phyloP scores from a whole-genome alignment of 2,797 vertebrate species.

The Cyclopterus lumpus region DNA sequence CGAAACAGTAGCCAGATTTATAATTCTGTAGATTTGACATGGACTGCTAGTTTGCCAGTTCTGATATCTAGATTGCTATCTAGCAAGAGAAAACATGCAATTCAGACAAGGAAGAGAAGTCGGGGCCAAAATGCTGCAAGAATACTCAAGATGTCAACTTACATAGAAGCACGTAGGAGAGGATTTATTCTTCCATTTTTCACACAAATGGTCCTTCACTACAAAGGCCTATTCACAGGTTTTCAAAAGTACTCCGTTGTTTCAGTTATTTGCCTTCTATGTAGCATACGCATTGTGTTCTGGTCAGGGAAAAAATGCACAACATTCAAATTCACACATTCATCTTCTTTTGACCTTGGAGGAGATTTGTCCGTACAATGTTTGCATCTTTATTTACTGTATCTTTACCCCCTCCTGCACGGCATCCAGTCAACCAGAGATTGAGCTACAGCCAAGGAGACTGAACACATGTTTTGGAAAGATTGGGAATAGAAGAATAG shows the following conservation, averaged over 20 bases:
- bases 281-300: no score
- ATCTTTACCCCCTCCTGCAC: neutral
- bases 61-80: neutral
- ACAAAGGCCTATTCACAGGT: neutral
- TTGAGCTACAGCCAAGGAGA: neutral
- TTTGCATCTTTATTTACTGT: neutral
- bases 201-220: conserved; percentile 2
- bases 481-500: neutral
- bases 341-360: neutral
- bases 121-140: neutral
- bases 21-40: neutral
- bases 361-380: neutral
- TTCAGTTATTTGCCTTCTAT: neutral
- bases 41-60: neutral
- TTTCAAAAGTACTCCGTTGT: neutral
- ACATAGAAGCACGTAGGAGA: neutral
- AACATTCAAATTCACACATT: neutral
- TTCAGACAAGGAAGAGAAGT: neutral
- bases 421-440: neutral
- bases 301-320: neutral
- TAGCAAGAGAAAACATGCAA: neutral
- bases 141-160: neutral
- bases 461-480: neutral
- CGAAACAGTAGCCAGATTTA: conserved; percentile 1
- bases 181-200: neutral